These are phyloP conservation scores for Odobenus rosmarus DNA, from an alignment of 2,113 vertebrate genomes.

Conservation along the genomic window DNA sequence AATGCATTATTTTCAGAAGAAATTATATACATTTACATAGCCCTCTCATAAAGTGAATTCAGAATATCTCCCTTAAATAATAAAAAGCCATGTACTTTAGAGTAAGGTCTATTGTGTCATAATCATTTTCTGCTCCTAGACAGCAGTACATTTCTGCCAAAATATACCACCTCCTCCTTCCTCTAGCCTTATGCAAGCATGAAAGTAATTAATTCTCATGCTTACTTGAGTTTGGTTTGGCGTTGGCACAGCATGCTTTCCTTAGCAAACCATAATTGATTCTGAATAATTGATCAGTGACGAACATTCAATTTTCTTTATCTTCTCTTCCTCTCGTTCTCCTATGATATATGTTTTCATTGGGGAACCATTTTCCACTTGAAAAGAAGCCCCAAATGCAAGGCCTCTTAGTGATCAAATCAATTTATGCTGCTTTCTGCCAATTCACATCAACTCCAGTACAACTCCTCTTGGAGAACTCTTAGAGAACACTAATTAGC, in stretches of 20 bases:
- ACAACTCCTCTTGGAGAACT: conserved; percentile 56
- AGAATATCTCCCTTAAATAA: not conserved
- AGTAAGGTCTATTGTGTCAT: not conserved
- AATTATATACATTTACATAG: not conserved
- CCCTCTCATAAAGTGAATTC: not conserved
- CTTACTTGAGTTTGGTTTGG: conserved; percentile 71
- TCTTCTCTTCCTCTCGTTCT: conserved; percentile 79
- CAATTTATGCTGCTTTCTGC: conserved; percentile 76
- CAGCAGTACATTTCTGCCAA: conserved; percentile 17
- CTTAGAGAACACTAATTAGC: conserved; percentile 59
- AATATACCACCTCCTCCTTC: not conserved
- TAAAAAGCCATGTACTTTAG: not conserved
- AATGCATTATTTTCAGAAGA: not conserved
- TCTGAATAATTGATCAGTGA: conserved; percentile 81
- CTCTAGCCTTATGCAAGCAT: conserved; percentile 1
- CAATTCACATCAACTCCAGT: conserved; percentile 60
- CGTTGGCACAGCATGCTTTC: conserved; percentile 71
- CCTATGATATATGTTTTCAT: conserved; percentile 77
- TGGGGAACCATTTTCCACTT: conserved; percentile 77
- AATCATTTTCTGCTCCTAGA: conserved; percentile 33
- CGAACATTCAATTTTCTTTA: conserved; percentile 82
- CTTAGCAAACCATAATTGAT: conserved; percentile 80
- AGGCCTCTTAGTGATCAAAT: conserved; percentile 79
- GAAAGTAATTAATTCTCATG: conserved; percentile 72
- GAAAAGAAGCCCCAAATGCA: conserved; percentile 67